Conservation (phyloP, 2,888 invertebrate species). For the Cheilosia grossa region DNA sequence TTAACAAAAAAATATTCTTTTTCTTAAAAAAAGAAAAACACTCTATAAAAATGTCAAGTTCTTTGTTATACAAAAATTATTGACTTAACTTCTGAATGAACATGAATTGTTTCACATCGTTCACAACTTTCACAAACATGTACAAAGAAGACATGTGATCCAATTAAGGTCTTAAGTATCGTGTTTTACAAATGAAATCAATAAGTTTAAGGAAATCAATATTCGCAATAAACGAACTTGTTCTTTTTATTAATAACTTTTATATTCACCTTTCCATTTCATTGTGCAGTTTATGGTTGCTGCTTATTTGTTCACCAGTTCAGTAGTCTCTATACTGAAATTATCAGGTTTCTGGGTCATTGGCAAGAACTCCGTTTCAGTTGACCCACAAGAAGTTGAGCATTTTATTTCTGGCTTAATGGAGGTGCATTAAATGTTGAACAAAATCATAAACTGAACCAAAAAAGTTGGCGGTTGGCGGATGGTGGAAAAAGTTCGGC, state of each 20-base stretch:
- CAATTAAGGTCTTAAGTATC: background rate
- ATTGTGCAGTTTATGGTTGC: background rate
- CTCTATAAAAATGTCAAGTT: background rate
- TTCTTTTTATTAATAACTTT: background rate
- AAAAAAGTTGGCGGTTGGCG: too few relatives aligned
- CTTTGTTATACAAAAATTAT: too few relatives aligned
- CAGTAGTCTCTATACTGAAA: background rate
- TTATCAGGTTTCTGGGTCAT: slow-evolving; percentile 3
- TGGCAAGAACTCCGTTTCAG: background rate
- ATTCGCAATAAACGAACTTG: background rate
- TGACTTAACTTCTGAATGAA: background rate
- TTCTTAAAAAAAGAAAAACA: background rate
- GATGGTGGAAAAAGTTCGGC: background rate
- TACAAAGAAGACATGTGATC: slow-evolving; percentile 9
- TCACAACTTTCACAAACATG: slow-evolving; percentile 9
- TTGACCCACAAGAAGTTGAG: too few relatives aligned
- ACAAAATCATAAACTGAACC: too few relatives aligned
- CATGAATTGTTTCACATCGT: background rate
- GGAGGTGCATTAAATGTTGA: too few relatives aligned
- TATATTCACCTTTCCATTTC: background rate
- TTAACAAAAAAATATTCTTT: too few relatives aligned
- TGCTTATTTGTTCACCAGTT: background rate
- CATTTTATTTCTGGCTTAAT: too few relatives aligned
- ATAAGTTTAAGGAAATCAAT: slow-evolving; percentile 9
- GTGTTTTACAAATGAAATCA: background rate